phyloP scores from a whole-genome alignment of 2,888 invertebrate species.

The Gibbula magus region DNA sequence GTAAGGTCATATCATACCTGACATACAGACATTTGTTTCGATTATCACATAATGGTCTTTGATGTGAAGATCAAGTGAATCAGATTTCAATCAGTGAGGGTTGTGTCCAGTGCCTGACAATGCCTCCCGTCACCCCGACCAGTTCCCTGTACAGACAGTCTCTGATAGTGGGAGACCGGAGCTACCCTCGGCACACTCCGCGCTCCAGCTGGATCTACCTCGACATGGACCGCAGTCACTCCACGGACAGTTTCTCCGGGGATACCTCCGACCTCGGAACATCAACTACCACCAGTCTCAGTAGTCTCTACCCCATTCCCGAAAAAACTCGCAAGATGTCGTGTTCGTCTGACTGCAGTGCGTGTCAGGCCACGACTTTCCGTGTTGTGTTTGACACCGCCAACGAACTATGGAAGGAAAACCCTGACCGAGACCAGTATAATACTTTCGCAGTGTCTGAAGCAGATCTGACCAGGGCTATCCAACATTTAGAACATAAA shows the following conservation, averaged over 20 bases:
- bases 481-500: conserved; percentile 65
- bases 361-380: conserved; percentile 20
- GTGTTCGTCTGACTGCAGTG: conserved; percentile 24
- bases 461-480: conserved; percentile 64
- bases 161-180: conserved; percentile 14
- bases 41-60: too few species aligned
- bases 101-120: neutral
- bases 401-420: conserved; percentile 64
- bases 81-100: too few species aligned
- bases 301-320: conserved; percentile 21
- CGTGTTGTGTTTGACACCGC: conserved; percentile 33
- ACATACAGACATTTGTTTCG: too few species aligned
- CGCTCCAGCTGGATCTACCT: conserved; percentile 51
- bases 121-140: conserved; percentile 13
- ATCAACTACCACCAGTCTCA: conserved; percentile 21
- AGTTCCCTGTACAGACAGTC: conserved; percentile 11
- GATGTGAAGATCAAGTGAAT: too few species aligned
- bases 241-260: neutral
- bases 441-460: conserved; percentile 69
- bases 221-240: conserved; percentile 38
- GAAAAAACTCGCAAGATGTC: conserved; percentile 37
- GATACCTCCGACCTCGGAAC: neutral
- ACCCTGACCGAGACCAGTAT: conserved; percentile 66
- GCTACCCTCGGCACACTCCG: conserved; percentile 27
- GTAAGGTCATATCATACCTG: too few species aligned